Base-by-base conservation (phyloP, 2,888 invertebrate species). In the Elgonia sp. region DNA sequence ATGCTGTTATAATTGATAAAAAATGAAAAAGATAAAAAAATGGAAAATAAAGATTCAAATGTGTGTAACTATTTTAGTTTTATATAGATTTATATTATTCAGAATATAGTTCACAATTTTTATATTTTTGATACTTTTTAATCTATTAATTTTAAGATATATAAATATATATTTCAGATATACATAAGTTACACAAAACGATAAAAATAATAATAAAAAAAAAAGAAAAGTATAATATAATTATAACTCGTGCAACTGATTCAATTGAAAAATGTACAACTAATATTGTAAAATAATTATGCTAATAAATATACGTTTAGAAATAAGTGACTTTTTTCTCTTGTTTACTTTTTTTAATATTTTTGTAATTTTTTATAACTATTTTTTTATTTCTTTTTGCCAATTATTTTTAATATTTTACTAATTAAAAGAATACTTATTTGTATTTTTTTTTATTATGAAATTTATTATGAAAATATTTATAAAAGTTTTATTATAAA, bases 41-140 rank as follows among this genome's bases (percentile, higher is more conserved):
- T n/a, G 14, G 55, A 62, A 70, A 75, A 65, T 42, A 63, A 81
- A 81, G 42, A 70, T 80, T 69, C 21, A 80, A 62, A 72, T 21
- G 16, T 80, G 62, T 80, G 80, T 75, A 80, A 85, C 80, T 72
- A 84, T 65, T 72, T 73, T 65, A 80, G 73, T 85, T 79, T 62
- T 84, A 84, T 77, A 80, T 69, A 85, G 60, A 63, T 69, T 85
- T 72, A 60, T 67, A 67, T 79, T 75, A 73, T 73, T 73, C 39
- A 39, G 67, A 69, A 73, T 60, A 65, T 73, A 85, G 73, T 84
- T 84, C 65, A 67, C 73, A 79, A 73, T 79, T 80, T 80, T 85
- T 85, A 85, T 85, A 85, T 80, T 85, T 85, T 85, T 85, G 79
- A 80, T 85, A 80, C 80, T 75, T 85, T 85, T 80, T 37, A 76